A percentile compares a stretch with the other conserved stretches of the same genome.
These are phyloP conservation scores for Tineola bisselliella DNA, from an alignment of 2,888 invertebrate species.

Conservation along the genomic window DNA sequence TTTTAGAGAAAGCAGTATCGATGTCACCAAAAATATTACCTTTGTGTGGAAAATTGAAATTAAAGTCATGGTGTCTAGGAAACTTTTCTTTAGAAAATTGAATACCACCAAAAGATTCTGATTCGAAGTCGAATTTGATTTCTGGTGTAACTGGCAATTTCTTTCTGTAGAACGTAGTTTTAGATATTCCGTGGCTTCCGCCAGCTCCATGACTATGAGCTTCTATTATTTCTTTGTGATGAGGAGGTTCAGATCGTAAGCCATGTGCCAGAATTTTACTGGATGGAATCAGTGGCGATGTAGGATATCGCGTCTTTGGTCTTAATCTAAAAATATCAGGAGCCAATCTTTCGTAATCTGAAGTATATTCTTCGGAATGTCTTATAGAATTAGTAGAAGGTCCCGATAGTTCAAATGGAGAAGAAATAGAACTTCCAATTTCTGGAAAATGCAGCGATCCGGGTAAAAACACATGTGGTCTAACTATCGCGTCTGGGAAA, in stretches of 20 bases:
- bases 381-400: constrained; percentile 10
- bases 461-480: constrained; percentile 3
- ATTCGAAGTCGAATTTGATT: constrained; percentile 23
- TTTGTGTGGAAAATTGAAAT: constrained; percentile 21
- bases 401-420: neutral
- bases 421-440: neutral
- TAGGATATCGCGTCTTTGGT: neutral
- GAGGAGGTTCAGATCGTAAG: neutral
- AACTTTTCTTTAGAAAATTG: neutral
- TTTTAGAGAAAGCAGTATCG: constrained; percentile 30
- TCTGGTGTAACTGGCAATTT: constrained; percentile 20
- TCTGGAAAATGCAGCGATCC: neutral
- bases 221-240: constrained; percentile 11
- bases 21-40: constrained; percentile 23
- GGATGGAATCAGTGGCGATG: neutral
- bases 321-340: neutral
- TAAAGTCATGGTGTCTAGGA: constrained; percentile 17
- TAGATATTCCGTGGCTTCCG: constrained; percentile 27
- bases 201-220: constrained; percentile 27
- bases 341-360: neutral
- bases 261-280: neutral
- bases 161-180: constrained; percentile 29
- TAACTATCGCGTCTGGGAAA: neutral
- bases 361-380: constrained; percentile 1
- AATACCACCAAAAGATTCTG: constrained; percentile 13